Conservation (phyloP, 2,797 vertebrate species). For the Propithecus perrieri region DNA sequence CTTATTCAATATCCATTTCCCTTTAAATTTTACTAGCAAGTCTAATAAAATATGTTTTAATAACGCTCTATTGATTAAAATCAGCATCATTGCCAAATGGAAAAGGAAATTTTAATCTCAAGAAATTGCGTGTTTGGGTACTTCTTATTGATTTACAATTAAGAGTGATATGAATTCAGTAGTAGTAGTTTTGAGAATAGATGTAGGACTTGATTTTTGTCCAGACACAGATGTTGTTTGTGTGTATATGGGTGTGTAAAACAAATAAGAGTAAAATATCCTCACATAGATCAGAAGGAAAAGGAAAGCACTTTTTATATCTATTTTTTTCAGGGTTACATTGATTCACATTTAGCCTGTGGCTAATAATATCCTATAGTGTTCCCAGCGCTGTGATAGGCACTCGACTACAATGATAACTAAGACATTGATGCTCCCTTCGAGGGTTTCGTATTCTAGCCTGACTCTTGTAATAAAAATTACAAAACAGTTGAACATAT, state of each 20-base stretch:
- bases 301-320: not conserved
- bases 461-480: not conserved
- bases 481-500: not conserved
- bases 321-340: not conserved
- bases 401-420: not conserved
- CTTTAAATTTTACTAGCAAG: not conserved
- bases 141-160: not conserved
- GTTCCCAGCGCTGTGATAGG: not conserved
- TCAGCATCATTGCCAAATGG: not conserved
- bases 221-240: not conserved
- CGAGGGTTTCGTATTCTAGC: not conserved
- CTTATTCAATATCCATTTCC: slow-evolving; percentile 59
- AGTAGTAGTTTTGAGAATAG: not conserved
- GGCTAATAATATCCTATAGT: not conserved
- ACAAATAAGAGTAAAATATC: not conserved
- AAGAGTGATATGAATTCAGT: not conserved
- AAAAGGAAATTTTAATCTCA: not conserved
- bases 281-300: not conserved
- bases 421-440: not conserved
- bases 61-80: slow-evolving; percentile 41
- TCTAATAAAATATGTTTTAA: slow-evolving; percentile 26
- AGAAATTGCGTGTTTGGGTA: not conserved
- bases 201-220: not conserved
- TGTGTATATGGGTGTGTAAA: not conserved
- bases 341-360: not conserved